Evolutionary conservation across 2,113 vertebrate genomes (phyloP), one percentile per base, ranked within the genome.

Genomic region (Verasper variegatus): DNA sequence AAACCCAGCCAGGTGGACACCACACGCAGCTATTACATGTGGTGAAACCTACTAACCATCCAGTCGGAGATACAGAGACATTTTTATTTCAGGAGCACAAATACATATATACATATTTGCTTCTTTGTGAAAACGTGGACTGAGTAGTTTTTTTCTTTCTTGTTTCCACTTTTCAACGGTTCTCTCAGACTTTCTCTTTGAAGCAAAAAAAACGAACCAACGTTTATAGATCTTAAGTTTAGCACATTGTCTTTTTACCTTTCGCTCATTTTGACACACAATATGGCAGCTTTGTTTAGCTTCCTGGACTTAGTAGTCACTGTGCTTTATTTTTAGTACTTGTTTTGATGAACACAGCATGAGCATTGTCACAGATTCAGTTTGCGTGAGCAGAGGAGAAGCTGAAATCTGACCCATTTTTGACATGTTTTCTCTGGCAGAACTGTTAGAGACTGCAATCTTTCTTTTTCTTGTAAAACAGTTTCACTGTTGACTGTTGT

Each of bases 1-100:
- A 99, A 98, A 94, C 93, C 96, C 0, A 95, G 94, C 84, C 98
- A 97, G 88, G 98, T 99, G 1, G 98, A 99, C 95, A 99, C 98
- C 55, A 97, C 98, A 87, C 96, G 97, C 92, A 99, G 98, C 94
- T 99, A 99, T 88, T 99, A 99, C 94, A 97, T 99, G 97, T 99
- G 98, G 98, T 99, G 94, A 99, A 93, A 89, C 94, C 54, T 31
- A 52, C 56, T 47, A 67, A 92, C 94, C 42, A 13, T 60, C 27
- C 63, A 63, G 40, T 21, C 26, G 63, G 59, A 69, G 40, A 72
- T 17, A 52, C 15, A 76, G 20, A 71, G 62, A 81, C 72, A 72
- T 42, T 23, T 80, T 82, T 83, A 47, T 78, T 88, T 84, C 56
- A 87, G 86, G 81, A 92, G 90, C 89, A 91, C 88, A 91, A 90